phyloP scores from a whole-genome alignment of 2,888 invertebrate species.

The Lepetodrilus schrolli region DNA sequence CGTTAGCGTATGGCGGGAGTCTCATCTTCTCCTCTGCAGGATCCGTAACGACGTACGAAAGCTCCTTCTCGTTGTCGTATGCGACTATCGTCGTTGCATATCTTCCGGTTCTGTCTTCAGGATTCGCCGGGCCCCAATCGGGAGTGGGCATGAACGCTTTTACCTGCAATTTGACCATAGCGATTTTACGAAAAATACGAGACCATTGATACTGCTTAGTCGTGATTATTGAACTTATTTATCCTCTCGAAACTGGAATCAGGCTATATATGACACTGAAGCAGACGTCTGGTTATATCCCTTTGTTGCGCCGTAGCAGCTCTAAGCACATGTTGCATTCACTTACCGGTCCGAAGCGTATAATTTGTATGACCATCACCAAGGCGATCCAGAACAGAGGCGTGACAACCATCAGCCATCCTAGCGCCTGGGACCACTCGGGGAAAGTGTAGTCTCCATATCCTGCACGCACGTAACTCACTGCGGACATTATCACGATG shows the following conservation, averaged over 20 bases:
- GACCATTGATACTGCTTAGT: too few species aligned
- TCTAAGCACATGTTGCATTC: too few species aligned
- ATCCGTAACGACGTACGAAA: too few species aligned
- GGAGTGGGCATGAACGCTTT: constrained; percentile 8
- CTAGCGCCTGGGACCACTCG: constrained; percentile 47
- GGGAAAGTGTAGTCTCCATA: constrained; percentile 50
- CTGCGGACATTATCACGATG: constrained; percentile 54
- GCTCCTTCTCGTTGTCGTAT: not conserved
- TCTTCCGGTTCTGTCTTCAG: constrained; percentile 25
- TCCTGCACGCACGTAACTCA: constrained; percentile 48
- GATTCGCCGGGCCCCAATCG: constrained; percentile 31
- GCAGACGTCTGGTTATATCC: too few species aligned
- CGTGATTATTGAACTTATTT: too few species aligned
- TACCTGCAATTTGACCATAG: too few species aligned
- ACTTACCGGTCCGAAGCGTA: constrained; percentile 33
- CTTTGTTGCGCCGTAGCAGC: too few species aligned
- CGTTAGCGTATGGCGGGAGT: not conserved
- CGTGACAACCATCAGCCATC: constrained; percentile 53
- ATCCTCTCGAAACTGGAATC: too few species aligned
- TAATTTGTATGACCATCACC: constrained; percentile 29
- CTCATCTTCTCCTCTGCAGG: not conserved
- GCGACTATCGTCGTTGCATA: not conserved
- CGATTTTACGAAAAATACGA: too few species aligned
- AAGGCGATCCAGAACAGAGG: constrained; percentile 47
- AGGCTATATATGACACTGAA: too few species aligned